Percentiles rank a stretch among this genome's conserved stretches.
phyloP scores from a whole-genome alignment of 2,888 invertebrate species.

The Allolobophora icterica region DNA sequence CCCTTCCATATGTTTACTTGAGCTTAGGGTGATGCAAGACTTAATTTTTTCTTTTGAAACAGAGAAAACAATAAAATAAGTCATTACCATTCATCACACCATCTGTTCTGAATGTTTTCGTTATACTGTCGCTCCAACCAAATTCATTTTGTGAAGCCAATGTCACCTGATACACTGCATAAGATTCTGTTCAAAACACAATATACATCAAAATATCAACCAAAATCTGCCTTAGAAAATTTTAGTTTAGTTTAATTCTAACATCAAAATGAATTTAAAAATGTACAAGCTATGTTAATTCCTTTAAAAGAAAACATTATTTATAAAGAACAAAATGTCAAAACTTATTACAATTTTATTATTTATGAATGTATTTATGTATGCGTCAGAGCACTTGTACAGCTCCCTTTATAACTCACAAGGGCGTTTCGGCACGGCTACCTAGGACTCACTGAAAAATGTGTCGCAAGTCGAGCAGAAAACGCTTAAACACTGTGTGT shows the following conservation, averaged over 20 bases:
- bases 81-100: not conserved
- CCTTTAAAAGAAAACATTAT: not conserved
- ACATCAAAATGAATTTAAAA: not conserved
- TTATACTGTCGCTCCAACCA: not conserved
- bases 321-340: not conserved
- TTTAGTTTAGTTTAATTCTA: not conserved
- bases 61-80: not conserved
- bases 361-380: no score
- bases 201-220: not conserved
- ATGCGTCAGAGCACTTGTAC: no score
- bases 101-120: not conserved
- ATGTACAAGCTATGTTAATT: not conserved
- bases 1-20: not conserved
- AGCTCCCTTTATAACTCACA: no score
- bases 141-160: conserved; percentile 4
- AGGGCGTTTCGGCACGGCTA: no score
- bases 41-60: not conserved
- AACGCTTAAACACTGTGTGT: no score
- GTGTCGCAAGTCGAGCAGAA: no score
- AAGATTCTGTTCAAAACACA: not conserved
- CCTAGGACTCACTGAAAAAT: no score
- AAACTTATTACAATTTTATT: not conserved
- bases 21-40: not conserved
- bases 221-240: not conserved
- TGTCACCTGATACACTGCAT: not conserved